These are phyloP conservation scores for Tillus elongatus DNA, from an alignment of 2,888 invertebrate genomes.

Conservation along the genomic window DNA sequence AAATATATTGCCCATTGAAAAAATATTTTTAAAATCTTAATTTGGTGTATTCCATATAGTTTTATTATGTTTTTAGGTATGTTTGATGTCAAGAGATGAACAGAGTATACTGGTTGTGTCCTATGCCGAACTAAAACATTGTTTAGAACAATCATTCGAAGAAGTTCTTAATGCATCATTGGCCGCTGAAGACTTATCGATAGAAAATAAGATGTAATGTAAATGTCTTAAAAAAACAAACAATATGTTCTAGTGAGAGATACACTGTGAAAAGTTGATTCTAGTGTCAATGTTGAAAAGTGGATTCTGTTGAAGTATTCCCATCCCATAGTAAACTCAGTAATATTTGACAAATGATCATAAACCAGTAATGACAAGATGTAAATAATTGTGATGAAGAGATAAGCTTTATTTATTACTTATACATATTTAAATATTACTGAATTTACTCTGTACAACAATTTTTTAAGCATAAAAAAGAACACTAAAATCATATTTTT, in stretches of 20 bases:
- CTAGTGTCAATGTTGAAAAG: neutral
- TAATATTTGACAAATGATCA: conserved; percentile 1
- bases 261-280: neutral
- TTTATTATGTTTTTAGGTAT: conserved; percentile 55
- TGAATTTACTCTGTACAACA: neutral
- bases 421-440: neutral
- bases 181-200: conserved; percentile 30
- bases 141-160: conserved; percentile 84
- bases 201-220: conserved; percentile 6
- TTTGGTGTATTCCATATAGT: conserved; percentile 1
- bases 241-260: neutral
- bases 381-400: no score
- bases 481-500: conserved; percentile 29
- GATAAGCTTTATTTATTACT: neutral
- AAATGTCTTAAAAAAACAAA: no score
- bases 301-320: neutral
- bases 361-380: no score
- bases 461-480: conserved; percentile 24
- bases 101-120: conserved; percentile 93
- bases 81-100: conserved; percentile 92
- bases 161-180: conserved; percentile 60
- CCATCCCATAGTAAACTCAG: conserved; percentile 1
- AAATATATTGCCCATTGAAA: no score
- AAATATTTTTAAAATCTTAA: neutral
- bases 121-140: conserved; percentile 90